Percentiles rank a stretch among this genome's conserved stretches.
Conservation (phyloP, 2,113 vertebrate genomes). For the Oncorhynchus clarkii region DNA sequence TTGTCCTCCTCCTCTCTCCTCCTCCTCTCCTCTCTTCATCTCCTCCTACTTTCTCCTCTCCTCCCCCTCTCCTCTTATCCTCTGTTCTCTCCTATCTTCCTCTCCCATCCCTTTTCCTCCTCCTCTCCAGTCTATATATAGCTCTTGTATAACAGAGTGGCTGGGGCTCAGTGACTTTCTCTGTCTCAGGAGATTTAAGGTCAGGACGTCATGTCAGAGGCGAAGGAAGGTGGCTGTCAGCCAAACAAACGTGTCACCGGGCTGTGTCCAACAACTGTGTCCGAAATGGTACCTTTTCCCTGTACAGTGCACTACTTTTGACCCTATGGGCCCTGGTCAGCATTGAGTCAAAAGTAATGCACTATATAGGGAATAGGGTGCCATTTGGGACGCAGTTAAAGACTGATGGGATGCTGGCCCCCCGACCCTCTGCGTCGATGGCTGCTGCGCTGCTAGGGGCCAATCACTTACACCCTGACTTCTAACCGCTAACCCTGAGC, state of each 20-base stretch:
- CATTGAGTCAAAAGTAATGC: too few relatives aligned
- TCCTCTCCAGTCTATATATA: background rate
- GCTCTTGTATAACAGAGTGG: constrained; percentile 3
- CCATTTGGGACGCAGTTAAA: too few relatives aligned
- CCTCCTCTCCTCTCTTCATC: background rate
- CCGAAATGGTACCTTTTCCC: background rate
- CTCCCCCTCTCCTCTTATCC: background rate
- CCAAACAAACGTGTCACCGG: constrained; percentile 9
- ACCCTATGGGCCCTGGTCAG: too few relatives aligned
- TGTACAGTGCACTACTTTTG: too few relatives aligned
- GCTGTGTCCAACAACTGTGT: constrained; percentile 15
- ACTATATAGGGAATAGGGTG: too few relatives aligned
- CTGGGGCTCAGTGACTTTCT: constrained; percentile 23
- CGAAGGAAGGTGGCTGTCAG: constrained; percentile 34
- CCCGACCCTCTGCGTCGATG: background rate
- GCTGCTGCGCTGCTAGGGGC: background rate
- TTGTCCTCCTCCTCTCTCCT: background rate
- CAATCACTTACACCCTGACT: constrained; percentile 14
- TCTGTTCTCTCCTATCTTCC: background rate
- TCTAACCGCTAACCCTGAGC: background rate
- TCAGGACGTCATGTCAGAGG: constrained; percentile 34
- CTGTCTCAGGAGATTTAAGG: constrained; percentile 37
- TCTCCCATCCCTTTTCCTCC: background rate
- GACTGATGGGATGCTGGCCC: constrained; percentile 9
- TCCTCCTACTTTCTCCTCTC: background rate